Percentiles rank a stretch among this genome's conserved stretches.
Conservation (phyloP, 1,140 invertebrate species). For the Drosophila elegans region DNA sequence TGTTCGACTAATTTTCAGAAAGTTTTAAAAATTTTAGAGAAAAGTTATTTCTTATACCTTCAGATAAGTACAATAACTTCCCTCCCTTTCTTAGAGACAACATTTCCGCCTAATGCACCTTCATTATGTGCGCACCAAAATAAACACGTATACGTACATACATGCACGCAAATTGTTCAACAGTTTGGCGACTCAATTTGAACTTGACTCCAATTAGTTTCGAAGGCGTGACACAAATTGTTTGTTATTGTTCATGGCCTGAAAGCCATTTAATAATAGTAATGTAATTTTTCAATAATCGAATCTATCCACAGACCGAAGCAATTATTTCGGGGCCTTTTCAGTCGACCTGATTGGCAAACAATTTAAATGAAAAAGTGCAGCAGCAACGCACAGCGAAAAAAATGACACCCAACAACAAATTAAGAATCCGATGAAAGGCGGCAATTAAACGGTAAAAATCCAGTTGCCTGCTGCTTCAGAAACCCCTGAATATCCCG, state of each 20-base stretch:
- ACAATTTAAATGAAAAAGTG: constrained; percentile 51
- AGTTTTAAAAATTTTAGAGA: no score
- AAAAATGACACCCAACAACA: constrained; percentile 32
- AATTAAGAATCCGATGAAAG: constrained; percentile 56
- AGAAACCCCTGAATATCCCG: constrained; percentile 20
- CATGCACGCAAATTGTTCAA: constrained; percentile 8
- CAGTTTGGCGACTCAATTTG: constrained; percentile 29
- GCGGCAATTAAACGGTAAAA: constrained; percentile 56
- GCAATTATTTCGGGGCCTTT: constrained; percentile 44
- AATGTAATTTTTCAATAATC: constrained; percentile 47
- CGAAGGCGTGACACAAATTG: constrained; percentile 21
- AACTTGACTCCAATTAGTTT: constrained; percentile 41
- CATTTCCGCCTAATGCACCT: constrained; percentile 24
- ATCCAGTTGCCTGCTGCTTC: constrained; percentile 22
- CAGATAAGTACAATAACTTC: not conserved
- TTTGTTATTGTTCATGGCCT: constrained; percentile 35
- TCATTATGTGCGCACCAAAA: constrained; percentile 36
- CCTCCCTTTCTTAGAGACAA: constrained; percentile 5
- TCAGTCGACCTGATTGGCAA: constrained; percentile 44
- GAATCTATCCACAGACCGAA: constrained; percentile 31
- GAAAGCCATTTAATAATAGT: constrained; percentile 51
- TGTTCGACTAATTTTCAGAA: no score
- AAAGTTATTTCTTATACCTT: not conserved
- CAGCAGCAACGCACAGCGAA: not conserved
- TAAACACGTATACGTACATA: constrained; percentile 22